Percentiles rank a stretch among this genome's conserved stretches.
phyloP scores from a whole-genome alignment of 1,140 invertebrate species.

The Druon quercuslanigerum region DNA sequence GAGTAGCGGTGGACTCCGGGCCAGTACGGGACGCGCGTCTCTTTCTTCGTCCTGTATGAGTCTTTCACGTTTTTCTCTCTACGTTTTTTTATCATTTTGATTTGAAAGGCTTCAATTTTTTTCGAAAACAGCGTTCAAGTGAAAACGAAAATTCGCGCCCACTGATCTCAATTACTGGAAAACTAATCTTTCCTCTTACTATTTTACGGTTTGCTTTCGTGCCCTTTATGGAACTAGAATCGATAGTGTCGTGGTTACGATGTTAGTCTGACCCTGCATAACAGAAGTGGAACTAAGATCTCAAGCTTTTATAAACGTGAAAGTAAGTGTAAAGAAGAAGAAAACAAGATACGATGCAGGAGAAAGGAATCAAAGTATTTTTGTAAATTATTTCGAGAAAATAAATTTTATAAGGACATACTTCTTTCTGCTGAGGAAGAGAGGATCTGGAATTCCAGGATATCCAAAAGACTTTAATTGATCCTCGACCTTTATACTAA shows the following conservation, averaged over 20 bases:
- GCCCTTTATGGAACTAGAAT: conserved; percentile 40
- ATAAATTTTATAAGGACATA: neutral
- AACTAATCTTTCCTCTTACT: neutral
- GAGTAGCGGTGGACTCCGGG: conserved; percentile 69
- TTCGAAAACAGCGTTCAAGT: conserved; percentile 7
- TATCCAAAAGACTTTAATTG: neutral
- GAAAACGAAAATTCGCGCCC: neutral
- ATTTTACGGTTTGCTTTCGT: conserved; percentile 31
- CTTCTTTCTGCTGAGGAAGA: neutral
- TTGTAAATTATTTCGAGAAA: neutral
- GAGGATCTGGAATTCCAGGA: neutral
- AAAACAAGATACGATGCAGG: neutral
- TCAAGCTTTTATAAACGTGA: conserved; percentile 13
- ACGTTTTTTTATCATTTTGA: conserved; percentile 33
- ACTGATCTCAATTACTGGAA: neutral
- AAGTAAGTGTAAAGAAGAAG: neutral
- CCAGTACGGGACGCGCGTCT: conserved; percentile 52
- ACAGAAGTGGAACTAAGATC: conserved; percentile 30
- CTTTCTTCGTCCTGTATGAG: conserved; percentile 39
- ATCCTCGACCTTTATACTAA: neutral
- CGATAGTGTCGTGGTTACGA: conserved; percentile 48
- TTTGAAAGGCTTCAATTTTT: conserved; percentile 36
- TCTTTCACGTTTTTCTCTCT: conserved; percentile 52
- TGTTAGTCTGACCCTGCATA: conserved; percentile 36
- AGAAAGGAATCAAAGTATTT: neutral